Conservation (phyloP, 2,797 vertebrate genomes). For the Muraenolepis orangiensis region DNA sequence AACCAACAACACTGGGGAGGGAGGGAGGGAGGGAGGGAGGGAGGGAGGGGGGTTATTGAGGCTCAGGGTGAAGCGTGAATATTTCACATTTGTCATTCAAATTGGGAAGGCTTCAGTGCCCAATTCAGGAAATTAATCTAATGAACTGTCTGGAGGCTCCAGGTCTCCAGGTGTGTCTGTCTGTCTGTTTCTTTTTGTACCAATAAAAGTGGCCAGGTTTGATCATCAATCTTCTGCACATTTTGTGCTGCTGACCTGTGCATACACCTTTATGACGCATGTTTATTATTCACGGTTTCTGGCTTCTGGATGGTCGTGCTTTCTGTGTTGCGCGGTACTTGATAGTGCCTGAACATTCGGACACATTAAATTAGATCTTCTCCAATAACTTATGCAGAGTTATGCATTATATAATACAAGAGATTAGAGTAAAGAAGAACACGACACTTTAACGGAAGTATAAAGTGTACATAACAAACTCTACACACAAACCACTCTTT, state of each 20-base stretch:
- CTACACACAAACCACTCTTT: conserved; percentile 4
- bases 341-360: neutral
- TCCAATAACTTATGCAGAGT: neutral
- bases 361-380: neutral
- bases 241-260: neutral
- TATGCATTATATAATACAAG: neutral
- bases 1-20: conserved; percentile 6
- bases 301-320: neutral
- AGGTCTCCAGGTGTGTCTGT: conserved; percentile 55
- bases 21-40: conserved; percentile 6
- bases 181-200: conserved; percentile 69
- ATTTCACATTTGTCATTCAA: conserved; percentile 39
- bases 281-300: neutral
- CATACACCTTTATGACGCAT: neutral
- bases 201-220: conserved; percentile 66
- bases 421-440: neutral
- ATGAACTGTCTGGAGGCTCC: conserved; percentile 74
- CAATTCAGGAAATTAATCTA: conserved; percentile 74
- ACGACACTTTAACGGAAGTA: neutral
- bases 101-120: conserved; percentile 47
- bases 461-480: neutral
- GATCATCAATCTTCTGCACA: conserved; percentile 25
- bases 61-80: conserved; percentile 3
- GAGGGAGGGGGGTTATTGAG: neutral
- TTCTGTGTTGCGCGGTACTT: neutral